These are phyloP conservation scores for Horisme vitalbata DNA, from an alignment of 2,888 invertebrate genomes.

Conservation along the genomic window DNA sequence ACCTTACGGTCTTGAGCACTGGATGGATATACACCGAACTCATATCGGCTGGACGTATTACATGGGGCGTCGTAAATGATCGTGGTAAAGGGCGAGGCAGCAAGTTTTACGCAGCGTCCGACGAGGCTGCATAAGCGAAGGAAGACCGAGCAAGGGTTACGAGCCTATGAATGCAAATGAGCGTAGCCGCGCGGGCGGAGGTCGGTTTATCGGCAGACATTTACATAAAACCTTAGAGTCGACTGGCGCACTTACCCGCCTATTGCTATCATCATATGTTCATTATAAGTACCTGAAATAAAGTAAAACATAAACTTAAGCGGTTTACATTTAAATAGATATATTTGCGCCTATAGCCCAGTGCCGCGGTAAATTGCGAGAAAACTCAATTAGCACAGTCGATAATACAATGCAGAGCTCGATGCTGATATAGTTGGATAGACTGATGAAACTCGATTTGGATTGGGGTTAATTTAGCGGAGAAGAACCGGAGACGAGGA, in stretches of 20 bases:
- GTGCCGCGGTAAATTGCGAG: slow-evolving; percentile 26
- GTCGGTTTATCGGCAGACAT: slow-evolving; percentile 74
- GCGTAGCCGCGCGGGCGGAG: slow-evolving; percentile 64
- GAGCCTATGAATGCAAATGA: slow-evolving; percentile 83
- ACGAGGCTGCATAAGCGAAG: slow-evolving; percentile 64
- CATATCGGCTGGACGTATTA: slow-evolving; percentile 78
- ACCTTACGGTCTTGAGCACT: slow-evolving; percentile 63
- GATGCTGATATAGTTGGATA: slow-evolving; percentile 36
- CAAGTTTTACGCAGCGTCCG: slow-evolving; percentile 69
- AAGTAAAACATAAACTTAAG: slow-evolving; percentile 40
- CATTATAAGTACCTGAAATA: slow-evolving; percentile 56
- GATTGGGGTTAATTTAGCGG: slow-evolving; percentile 46
- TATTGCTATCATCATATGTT: slow-evolving; percentile 59
- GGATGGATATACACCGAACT: slow-evolving; percentile 68
- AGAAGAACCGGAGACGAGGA: slow-evolving; percentile 32
- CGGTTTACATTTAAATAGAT: slow-evolving; percentile 23
- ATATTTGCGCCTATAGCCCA: slow-evolving; percentile 15
- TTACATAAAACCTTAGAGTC: slow-evolving; percentile 75
- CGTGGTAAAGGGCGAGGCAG: slow-evolving; percentile 72
- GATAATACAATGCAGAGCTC: slow-evolving; percentile 27
- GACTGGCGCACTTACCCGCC: slow-evolving; percentile 61
- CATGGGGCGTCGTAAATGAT: slow-evolving; percentile 79
- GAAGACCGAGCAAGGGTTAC: slow-evolving; percentile 77
- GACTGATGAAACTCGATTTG: slow-evolving; percentile 37
- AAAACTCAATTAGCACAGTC: slow-evolving; percentile 29